Evolutionary conservation across 2,797 vertebrate genomes (phyloP).

Genomic region (Otolemur crassicaudatus): DNA sequence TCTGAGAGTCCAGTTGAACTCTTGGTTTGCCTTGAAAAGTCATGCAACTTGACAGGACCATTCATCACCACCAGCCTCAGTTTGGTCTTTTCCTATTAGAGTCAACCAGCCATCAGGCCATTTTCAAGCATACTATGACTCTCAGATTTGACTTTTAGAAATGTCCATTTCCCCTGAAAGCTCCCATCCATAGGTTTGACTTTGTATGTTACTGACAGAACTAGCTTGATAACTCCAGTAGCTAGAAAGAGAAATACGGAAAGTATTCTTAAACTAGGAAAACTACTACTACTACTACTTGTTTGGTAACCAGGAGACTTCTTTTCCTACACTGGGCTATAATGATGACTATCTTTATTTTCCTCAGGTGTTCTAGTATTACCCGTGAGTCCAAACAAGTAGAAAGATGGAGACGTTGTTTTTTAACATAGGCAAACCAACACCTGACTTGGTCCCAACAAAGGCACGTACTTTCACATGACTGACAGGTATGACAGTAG

Average conservation of each 20-base stretch:
- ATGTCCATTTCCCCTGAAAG: not conserved
- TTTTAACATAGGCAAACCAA: not conserved
- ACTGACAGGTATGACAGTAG: not conserved
- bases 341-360: conserved; percentile 23
- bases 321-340: not conserved
- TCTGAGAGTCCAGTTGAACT: not conserved
- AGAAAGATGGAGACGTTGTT: not conserved
- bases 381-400: conserved; percentile 16
- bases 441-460: not conserved
- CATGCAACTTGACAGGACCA: not conserved
- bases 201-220: not conserved
- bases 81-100: not conserved
- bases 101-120: not conserved
- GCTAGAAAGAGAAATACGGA: not conserved
- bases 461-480: not conserved
- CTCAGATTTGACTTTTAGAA: conserved; percentile 30
- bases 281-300: not conserved
- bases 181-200: not conserved
- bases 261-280: not conserved
- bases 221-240: not conserved
- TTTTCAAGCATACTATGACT: not conserved
- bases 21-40: conserved; percentile 3
- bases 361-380: conserved; percentile 19
- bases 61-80: not conserved
- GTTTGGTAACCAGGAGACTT: not conserved